Evolutionary conservation across 2,888 invertebrate genomes (phyloP).

Genomic region (Leptopterna dolabrata): DNA sequence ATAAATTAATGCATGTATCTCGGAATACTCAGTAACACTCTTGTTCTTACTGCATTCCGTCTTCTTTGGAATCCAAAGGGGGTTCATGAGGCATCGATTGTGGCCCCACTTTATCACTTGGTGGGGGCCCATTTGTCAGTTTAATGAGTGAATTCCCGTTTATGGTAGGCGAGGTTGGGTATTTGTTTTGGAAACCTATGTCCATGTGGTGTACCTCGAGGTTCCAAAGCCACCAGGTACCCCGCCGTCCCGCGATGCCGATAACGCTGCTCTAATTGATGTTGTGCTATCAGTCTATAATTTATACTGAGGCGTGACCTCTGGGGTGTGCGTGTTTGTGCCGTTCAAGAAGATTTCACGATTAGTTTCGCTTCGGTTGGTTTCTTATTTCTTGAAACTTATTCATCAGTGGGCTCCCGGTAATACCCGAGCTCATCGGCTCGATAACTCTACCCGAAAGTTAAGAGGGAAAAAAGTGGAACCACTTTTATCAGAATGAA

Average conservation of each 20-base stretch:
- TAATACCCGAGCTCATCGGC: not conserved
- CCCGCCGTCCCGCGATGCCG: slow-evolving; percentile 13
- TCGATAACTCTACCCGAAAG: not conserved
- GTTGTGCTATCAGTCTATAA: not conserved
- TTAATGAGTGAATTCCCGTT: slow-evolving; percentile 55
- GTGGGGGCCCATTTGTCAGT: slow-evolving; percentile 50
- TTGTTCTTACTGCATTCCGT: slow-evolving; percentile 53
- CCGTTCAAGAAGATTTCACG: slow-evolving; percentile 27
- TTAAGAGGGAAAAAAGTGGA: not conserved
- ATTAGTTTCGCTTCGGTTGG: slow-evolving; percentile 21
- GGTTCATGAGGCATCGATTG: slow-evolving; percentile 53
- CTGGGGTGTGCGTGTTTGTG: slow-evolving; percentile 32
- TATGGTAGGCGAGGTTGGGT: slow-evolving; percentile 40
- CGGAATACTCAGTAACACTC: slow-evolving; percentile 34
- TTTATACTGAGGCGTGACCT: slow-evolving; percentile 29
- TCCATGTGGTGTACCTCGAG: slow-evolving; percentile 21
- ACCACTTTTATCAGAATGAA: too few relatives aligned
- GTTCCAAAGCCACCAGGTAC: not conserved
- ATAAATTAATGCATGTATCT: slow-evolving; percentile 51
- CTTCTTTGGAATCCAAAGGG: not conserved
- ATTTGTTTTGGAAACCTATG: slow-evolving; percentile 48
- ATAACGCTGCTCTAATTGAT: slow-evolving; percentile 36
- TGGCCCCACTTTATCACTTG: slow-evolving; percentile 51
- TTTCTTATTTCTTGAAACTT: slow-evolving; percentile 30
- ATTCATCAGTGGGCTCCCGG: slow-evolving; percentile 1